Evolutionary conservation across 2,888 invertebrate species (phyloP), one percentile per base, ranked within the genome.

Genomic region (Pseudoips prasinana): DNA sequence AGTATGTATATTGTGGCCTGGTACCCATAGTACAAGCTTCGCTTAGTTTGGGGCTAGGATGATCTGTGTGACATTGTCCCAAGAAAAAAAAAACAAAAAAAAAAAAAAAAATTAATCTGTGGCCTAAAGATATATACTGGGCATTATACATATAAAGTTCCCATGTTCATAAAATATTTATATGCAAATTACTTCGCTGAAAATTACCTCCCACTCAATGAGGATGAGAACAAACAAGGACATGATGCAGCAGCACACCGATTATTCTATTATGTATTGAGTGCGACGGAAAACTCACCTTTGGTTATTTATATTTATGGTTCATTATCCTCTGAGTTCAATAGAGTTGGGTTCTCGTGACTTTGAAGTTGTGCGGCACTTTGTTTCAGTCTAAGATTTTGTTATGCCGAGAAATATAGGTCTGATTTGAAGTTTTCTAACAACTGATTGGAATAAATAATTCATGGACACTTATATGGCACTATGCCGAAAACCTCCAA

Each of bases 211-310:
- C 20, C 25, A 33, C 20, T 10, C 29, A 25, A 20, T 32, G 31
- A 38, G 17, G 22, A 34, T 29, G 30, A 28, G 22, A 28, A 35
- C n/a, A 26, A 27, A 39, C 24, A 33, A 39, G 36, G 39, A 33
- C 28, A 29, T 29, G 24, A 14, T 7, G 38, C 23, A 30, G 25
- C 33, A 44, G 5, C 8, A 5, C 10, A 19, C 10, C 27, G 25
- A 39, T 32, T 29, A 44, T 40, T 22, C 17, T 26, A 29, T 37
- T 38, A 25, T 20, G 17, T 11, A 27, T 27, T n/a, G 23, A 10
- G 18, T 10, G 1, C 3, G 4, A n/a, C 11, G 9, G 10, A 1
- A 37, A 23, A 37, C 20, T 7, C 5, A 22, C 18, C 18, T 6
- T 39, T 7, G 3, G 7, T 7, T 2, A n/a, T 5, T n/a, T 2